Evolutionary conservation across 2,797 vertebrate species (phyloP).

Genomic region (Tympanoctomys barrerae): DNA sequence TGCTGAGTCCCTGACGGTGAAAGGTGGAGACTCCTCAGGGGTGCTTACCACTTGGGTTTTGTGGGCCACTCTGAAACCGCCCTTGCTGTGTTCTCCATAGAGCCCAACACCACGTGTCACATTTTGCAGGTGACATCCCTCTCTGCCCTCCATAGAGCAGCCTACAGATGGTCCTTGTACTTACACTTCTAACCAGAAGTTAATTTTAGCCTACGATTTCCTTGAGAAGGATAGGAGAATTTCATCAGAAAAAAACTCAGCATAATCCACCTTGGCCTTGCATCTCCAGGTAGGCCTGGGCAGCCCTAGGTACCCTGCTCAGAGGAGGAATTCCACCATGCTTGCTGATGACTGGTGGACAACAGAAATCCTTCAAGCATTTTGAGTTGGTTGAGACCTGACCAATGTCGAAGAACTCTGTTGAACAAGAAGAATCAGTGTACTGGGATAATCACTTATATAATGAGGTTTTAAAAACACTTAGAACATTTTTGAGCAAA

Average conservation of each 20-base stretch:
- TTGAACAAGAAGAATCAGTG: conserved; percentile 70
- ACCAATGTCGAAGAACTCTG: conserved; percentile 65
- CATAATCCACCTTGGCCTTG: background rate
- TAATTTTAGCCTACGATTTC: background rate
- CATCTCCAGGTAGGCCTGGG: conserved; percentile 4
- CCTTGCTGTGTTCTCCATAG: background rate
- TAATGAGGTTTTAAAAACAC: conserved; percentile 75
- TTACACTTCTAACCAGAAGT: background rate
- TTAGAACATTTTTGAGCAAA: conserved; percentile 69
- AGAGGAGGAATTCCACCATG: conserved; percentile 44
- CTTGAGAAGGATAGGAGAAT: background rate
- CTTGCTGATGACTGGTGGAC: background rate
- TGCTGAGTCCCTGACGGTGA: background rate
- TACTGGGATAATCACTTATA: conserved; percentile 73
- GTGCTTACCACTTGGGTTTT: background rate
- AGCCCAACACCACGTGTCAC: background rate
- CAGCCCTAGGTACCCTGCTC: background rate
- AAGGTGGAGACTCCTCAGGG: background rate
- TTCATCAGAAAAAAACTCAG: background rate
- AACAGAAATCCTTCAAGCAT: conserved; percentile 64
- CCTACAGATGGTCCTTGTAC: background rate
- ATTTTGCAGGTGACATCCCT: background rate
- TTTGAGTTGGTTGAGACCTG: conserved; percentile 50
- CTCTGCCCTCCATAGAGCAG: background rate
- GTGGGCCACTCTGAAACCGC: background rate